Evolutionary conservation across 2,113 vertebrate genomes (phyloP).

Genomic region (Tragelaphus scriptus): DNA sequence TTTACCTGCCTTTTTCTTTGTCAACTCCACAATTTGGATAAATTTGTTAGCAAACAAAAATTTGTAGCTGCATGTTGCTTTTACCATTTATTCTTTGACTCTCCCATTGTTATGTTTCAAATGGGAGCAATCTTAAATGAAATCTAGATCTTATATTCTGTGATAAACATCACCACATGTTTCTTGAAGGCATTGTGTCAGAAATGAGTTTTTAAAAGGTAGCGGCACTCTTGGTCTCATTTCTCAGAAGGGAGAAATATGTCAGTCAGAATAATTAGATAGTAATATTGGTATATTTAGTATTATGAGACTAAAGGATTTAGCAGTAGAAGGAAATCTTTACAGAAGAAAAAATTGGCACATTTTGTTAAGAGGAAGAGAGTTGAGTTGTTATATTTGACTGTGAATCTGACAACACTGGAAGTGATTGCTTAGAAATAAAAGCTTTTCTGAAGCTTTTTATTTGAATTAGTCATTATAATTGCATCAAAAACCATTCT

Average conservation of each 20-base stretch:
- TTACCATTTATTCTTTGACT: not conserved
- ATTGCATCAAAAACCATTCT: conserved; percentile 30
- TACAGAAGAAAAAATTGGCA: conserved; percentile 33
- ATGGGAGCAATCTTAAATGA: not conserved
- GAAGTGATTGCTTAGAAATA: conserved; percentile 42
- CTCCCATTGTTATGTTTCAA: conserved; percentile 32
- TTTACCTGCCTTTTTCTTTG: conserved; percentile 41
- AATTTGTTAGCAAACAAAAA: conserved; percentile 45
- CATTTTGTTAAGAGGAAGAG: conserved; percentile 25
- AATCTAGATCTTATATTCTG: conserved; percentile 22
- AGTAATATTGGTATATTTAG: conserved; percentile 8
- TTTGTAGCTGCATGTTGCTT: not conserved
- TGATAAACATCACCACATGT: conserved; percentile 1
- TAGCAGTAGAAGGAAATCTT: conserved; percentile 41
- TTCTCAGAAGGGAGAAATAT: conserved; percentile 36
- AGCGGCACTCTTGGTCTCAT: conserved; percentile 27
- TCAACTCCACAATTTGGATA: conserved; percentile 28
- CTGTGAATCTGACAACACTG: conserved; percentile 43
- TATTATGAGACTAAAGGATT: conserved; percentile 49
- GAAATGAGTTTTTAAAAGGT: conserved; percentile 10
- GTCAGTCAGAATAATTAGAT: conserved; percentile 28
- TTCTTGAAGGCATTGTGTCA: not conserved
- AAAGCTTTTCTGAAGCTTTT: conserved; percentile 39
- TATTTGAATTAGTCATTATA: not conserved
- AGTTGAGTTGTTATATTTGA: conserved; percentile 54